A percentile compares a stretch with the other conserved stretches of the same genome.
phyloP scores from a whole-genome alignment of 2,888 invertebrate species.

The Dasysyrphus albostriatus region DNA sequence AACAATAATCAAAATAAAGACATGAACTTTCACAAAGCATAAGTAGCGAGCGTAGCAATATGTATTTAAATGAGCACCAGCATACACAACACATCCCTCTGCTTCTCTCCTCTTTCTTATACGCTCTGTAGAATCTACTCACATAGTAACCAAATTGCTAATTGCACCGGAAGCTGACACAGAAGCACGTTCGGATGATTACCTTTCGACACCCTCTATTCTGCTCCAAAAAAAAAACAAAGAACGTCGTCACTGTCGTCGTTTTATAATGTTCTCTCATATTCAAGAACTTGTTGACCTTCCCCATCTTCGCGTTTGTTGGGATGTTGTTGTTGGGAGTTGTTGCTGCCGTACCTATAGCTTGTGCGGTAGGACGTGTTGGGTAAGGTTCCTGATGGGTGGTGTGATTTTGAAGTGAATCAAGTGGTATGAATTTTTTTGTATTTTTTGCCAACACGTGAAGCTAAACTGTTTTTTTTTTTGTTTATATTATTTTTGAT shows the following conservation, averaged over 20 bases:
- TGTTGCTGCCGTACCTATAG: constrained; percentile 20
- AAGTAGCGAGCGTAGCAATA: not conserved
- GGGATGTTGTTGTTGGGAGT: not conserved
- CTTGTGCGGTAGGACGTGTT: constrained; percentile 13
- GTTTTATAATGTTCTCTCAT: constrained; percentile 23
- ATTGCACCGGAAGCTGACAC: constrained; percentile 72
- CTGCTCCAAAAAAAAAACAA: constrained; percentile 17
- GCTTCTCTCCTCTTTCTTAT: not conserved
- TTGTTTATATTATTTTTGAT: constrained; percentile 53
- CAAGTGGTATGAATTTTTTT: constrained; percentile 10
- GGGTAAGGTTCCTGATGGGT: not conserved
- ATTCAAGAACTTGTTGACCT: constrained; percentile 73
- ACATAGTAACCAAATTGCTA: constrained; percentile 59
- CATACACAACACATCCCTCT: constrained; percentile 14
- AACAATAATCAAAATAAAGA: not conserved
- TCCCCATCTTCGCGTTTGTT: constrained; percentile 60
- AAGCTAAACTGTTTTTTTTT: constrained; percentile 45
- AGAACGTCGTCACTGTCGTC: not conserved
- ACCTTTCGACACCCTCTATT: constrained; percentile 51
- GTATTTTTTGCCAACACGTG: constrained; percentile 50
- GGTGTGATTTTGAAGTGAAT: not conserved
- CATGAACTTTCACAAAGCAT: constrained; percentile 3
- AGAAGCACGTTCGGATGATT: constrained; percentile 68
- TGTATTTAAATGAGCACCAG: not conserved
- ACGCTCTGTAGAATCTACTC: not conserved